Evolutionary conservation across 2,888 invertebrate genomes (phyloP).

Genomic region (Gisinianus flammeolus): DNA sequence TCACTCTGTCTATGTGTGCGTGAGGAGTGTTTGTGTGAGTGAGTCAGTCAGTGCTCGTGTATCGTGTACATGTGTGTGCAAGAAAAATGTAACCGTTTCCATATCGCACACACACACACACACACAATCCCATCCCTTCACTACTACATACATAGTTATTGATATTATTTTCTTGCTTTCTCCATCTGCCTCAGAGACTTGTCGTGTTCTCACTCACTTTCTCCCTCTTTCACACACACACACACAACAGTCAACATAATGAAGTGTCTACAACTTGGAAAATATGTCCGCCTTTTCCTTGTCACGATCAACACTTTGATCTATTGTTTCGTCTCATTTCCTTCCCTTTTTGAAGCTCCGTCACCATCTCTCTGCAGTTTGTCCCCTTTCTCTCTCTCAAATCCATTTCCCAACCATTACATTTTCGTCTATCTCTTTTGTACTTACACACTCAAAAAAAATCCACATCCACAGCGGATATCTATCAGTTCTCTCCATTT

Average conservation of each 20-base stretch:
- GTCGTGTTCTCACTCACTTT: background rate
- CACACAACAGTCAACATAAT: conserved; percentile 36
- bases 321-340: conserved; percentile 39
- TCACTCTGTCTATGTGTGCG: background rate
- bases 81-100: background rate
- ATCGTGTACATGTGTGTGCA: background rate
- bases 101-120: background rate
- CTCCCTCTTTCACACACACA: background rate
- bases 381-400: background rate
- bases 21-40: too few relatives aligned
- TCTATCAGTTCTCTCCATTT: too few relatives aligned
- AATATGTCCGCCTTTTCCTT: conserved; percentile 46
- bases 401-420: background rate
- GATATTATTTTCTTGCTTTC: background rate
- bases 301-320: conserved; percentile 43
- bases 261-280: conserved; percentile 41
- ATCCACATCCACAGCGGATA: too few relatives aligned
- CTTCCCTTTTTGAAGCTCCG: conserved; percentile 3
- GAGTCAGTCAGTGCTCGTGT: too few relatives aligned
- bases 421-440: conserved; percentile 1
- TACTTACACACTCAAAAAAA: too few relatives aligned
- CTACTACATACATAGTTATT: conserved; percentile 11
- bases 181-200: background rate
- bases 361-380: conserved; percentile 11
- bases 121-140: background rate